Conservation (phyloP, 2,113 vertebrate genomes). For the Forbesichthys papilliferus region DNA sequence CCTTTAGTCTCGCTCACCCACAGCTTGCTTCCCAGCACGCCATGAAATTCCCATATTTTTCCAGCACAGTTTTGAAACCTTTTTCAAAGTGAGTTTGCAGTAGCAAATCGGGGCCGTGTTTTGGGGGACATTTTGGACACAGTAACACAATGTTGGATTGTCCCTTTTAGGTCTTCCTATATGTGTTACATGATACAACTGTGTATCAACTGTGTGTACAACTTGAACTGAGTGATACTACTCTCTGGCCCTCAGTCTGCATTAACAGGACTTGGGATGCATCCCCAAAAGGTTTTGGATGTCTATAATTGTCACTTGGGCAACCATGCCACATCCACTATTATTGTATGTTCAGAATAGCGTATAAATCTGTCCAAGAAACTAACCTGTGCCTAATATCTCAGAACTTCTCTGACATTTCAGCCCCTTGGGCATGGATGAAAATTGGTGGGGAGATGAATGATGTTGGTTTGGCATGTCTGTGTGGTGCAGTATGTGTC, state of each 20-base stretch:
- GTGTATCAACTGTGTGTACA: too few species aligned
- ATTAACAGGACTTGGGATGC: constrained; percentile 16
- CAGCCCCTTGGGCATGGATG: constrained; percentile 13
- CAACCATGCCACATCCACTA: constrained; percentile 36
- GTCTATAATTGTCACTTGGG: constrained; percentile 39
- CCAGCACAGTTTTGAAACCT: too few species aligned
- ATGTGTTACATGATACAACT: constrained; percentile 18
- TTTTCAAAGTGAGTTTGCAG: too few species aligned
- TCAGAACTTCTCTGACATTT: constrained; percentile 14
- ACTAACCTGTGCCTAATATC: constrained; percentile 17
- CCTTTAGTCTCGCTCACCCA: too few species aligned
- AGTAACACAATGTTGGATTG: too few species aligned
- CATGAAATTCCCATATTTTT: too few species aligned
- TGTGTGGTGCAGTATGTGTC: constrained; percentile 31
- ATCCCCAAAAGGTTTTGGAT: constrained; percentile 48
- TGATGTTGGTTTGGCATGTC: constrained; percentile 61
- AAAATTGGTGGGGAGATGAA: constrained; percentile 22
- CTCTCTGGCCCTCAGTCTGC: constrained; percentile 26
- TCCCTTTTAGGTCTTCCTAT: too few species aligned
- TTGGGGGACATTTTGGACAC: too few species aligned
- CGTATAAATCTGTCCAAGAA: constrained; percentile 25
- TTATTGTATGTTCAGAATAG: constrained; percentile 30
- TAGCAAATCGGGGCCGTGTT: too few species aligned
- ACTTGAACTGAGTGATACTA: constrained; percentile 15
- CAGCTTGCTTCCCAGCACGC: too few species aligned